Evolutionary conservation across 2,888 invertebrate genomes (phyloP).

Genomic region (Nectonema munidae): DNA sequence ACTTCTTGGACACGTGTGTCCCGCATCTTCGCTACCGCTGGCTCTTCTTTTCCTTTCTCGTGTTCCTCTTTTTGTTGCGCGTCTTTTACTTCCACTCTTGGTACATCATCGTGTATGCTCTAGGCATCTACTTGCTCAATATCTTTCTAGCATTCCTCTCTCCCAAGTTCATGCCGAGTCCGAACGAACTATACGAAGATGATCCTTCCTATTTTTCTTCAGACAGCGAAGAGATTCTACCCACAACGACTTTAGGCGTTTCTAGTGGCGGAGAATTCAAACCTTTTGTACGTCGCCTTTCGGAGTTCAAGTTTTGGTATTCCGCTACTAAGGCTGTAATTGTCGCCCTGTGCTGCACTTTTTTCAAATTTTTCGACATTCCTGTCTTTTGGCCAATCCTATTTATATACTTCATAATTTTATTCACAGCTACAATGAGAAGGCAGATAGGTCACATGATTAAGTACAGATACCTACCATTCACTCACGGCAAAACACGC

Average conservation of each 20-base stretch:
- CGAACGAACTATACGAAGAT: conserved; percentile 22
- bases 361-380: conserved; percentile 86
- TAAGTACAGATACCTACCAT: conserved; percentile 88
- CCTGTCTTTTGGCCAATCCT: conserved; percentile 99
- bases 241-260: too few relatives aligned
- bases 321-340: conserved; percentile 72
- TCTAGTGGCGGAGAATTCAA: conserved; percentile 81
- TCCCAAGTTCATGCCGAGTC: conserved; percentile 90
- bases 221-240: conserved; percentile 67
- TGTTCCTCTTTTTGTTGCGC: not conserved
- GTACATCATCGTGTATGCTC: conserved; percentile 93
- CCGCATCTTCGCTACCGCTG: not conserved
- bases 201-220: conserved; percentile 19
- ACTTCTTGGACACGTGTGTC: conserved; percentile 2
- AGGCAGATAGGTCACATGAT: conserved; percentile 97
- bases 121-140: conserved; percentile 95
- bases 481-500: conserved; percentile 68
- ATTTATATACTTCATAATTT: conserved; percentile 93
- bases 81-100: conserved; percentile 38
- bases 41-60: not conserved
- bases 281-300: conserved; percentile 70
- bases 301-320: conserved; percentile 98
- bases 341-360: conserved; percentile 57
- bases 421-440: conserved; percentile 97
- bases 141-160: conserved; percentile 96